phyloP scores from a whole-genome alignment of 2,113 vertebrate species.

The Engraulis encrasicolus region DNA sequence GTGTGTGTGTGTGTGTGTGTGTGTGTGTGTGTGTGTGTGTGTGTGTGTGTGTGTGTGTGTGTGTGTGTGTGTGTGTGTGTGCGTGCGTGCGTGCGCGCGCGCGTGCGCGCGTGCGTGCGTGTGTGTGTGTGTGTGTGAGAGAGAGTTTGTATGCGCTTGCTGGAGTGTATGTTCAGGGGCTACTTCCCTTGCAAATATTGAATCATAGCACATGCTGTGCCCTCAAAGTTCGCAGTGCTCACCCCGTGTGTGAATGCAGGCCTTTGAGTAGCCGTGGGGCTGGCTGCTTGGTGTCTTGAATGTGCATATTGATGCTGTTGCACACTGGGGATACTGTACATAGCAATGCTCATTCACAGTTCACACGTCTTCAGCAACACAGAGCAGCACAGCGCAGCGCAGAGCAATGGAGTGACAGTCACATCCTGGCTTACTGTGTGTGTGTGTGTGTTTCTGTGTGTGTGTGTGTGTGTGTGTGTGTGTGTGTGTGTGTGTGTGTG shows the following conservation, averaged over 20 bases:
- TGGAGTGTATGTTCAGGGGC: neutral
- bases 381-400: conserved; percentile 19
- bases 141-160: too few species aligned
- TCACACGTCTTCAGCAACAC: neutral
- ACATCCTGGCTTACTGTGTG: conserved; percentile 3
- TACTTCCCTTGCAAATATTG: conserved; percentile 13
- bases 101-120: neutral
- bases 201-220: neutral
- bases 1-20: neutral
- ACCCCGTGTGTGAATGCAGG: conserved; percentile 23
- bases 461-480: too few species aligned
- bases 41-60: neutral
- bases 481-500: too few species aligned
- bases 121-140: neutral
- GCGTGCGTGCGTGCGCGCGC: neutral
- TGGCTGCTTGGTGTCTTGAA: too few species aligned
- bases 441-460: too few species aligned
- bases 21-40: neutral
- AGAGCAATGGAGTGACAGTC: conserved; percentile 26
- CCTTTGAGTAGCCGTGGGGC: conserved; percentile 23
- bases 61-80: neutral
- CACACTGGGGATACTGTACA: conserved; percentile 37
- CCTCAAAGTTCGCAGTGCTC: conserved; percentile 17
- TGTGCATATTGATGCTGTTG: conserved; percentile 24
- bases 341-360: conserved; percentile 20